Percentiles rank a stretch among this genome's conserved stretches.
These are phyloP conservation scores for Buathra laborator DNA, from an alignment of 2,888 invertebrate species.

Conservation along the genomic window DNA sequence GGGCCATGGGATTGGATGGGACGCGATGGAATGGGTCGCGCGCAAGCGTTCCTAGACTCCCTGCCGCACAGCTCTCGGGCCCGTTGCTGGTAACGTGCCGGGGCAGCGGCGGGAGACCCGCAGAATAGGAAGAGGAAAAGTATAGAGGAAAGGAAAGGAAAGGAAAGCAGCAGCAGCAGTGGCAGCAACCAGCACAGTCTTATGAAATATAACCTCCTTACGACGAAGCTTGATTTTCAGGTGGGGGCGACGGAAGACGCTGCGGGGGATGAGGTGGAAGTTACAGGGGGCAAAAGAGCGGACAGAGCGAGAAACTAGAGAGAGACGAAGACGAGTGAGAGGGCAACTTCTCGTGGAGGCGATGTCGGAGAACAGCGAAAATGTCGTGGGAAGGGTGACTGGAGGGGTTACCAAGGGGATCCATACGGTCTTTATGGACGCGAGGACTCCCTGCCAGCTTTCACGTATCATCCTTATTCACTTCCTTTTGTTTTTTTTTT, in stretches of 20 bases:
- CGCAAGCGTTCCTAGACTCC: slow-evolving; percentile 83
- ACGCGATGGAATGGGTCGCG: slow-evolving; percentile 82
- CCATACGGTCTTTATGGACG: slow-evolving; percentile 59
- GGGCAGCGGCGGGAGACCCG: slow-evolving; percentile 53
- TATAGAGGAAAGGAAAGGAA: slow-evolving; percentile 61
- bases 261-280: slow-evolving; percentile 37
- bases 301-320: slow-evolving; percentile 58
- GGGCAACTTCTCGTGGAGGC: slow-evolving; percentile 21
- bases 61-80: slow-evolving; percentile 45
- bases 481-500: background rate
- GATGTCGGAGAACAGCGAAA: slow-evolving; percentile 51
- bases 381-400: slow-evolving; percentile 57
- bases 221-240: slow-evolving; percentile 76
- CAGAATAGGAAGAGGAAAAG: slow-evolving; percentile 59
- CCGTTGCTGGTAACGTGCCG: slow-evolving; percentile 56
- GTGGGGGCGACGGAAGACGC: slow-evolving; percentile 34
- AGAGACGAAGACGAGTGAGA: slow-evolving; percentile 12
- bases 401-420: slow-evolving; percentile 49
- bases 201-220: slow-evolving; percentile 85
- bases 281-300: slow-evolving; percentile 61
- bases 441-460: slow-evolving; percentile 49
- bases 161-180: slow-evolving; percentile 61
- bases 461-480: slow-evolving; percentile 37
- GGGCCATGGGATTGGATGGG: slow-evolving; percentile 83
- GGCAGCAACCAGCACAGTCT: slow-evolving; percentile 72